Evolutionary conservation across 1,140 invertebrate species (phyloP), one percentile per base, ranked within the genome.

Genomic region (Hyles euphorbiae): DNA sequence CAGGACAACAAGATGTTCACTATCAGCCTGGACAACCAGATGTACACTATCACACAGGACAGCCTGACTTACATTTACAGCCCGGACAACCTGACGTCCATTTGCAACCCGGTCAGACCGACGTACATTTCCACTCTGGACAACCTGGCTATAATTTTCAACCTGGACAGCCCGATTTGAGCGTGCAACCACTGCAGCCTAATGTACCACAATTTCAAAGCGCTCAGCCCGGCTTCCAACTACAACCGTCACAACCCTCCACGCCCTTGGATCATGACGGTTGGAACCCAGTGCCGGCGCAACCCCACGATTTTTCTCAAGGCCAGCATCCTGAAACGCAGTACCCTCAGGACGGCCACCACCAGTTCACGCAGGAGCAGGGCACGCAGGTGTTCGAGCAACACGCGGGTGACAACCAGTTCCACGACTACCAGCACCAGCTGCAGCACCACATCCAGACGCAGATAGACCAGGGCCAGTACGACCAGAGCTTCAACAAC

Each of bases 401-500:
- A 2, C 81, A 87, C 52, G 74, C 71, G 0, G 69, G 65, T 7
- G 75, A 78, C 43, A 73, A 81, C 4, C 76, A 87, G 56, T 76
- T 78, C 54, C 68, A 83, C 46, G 76, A 83, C 57, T 78, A 67
- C 33, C 80, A 86, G 34, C 72, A 84, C 47, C 78, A 87, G 53
- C 55, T 87, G 45, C 81, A 87, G 40, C 80, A 88, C 34, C 83
- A 88, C 54, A 81, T 79, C 5, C 78, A 85, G 47, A 77, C 84
- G 36, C 85, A 87, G 51, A 68, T 85, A n/a, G 83, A 87, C 2
- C 81, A 87, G 54, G 74, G 81, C 10, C 79, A 88, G 54, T 82
- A 80, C 56, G 80, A 82, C 34, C 80, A 83, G 34, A 76, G 76
- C 22, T 47, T 78, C 22, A 73, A 83, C 46, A 78, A 73, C 44